These are phyloP conservation scores for Liparis tanakae DNA, from an alignment of 2,797 vertebrate genomes.

Conservation along the genomic window DNA sequence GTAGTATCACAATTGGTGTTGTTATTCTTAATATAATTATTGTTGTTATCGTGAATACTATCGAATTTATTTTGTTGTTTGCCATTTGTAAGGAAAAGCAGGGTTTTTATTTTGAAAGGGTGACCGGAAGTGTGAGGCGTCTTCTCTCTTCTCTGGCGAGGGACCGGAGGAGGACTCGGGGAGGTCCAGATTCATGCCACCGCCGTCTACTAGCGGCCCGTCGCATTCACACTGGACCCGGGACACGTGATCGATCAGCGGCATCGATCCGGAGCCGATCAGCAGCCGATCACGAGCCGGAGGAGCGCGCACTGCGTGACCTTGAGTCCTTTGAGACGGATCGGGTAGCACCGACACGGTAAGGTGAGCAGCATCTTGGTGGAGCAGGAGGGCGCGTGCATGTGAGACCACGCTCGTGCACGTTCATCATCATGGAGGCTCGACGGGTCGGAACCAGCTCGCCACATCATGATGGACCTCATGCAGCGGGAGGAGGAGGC, in stretches of 20 bases:
- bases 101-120: conserved; percentile 43
- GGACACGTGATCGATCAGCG: too few species aligned
- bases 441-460: too few species aligned
- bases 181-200: conserved; percentile 56
- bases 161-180: conserved; percentile 48
- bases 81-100: background rate
- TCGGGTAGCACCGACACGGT: conserved; percentile 73
- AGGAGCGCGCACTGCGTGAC: conserved; percentile 57
- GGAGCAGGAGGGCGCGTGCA: conserved; percentile 10
- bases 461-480: conserved; percentile 8
- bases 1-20: background rate
- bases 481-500: conserved; percentile 51
- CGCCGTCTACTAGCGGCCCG: conserved; percentile 32
- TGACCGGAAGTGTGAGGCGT: conserved; percentile 6
- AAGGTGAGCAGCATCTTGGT: conserved; percentile 72
- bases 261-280: too few species aligned
- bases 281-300: too few species aligned
- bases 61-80: background rate
- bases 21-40: background rate
- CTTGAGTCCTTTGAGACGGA: conserved; percentile 75
- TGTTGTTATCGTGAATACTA: background rate
- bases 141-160: background rate
- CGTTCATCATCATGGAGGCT: too few species aligned
- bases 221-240: conserved; percentile 24
- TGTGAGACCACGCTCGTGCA: too few species aligned